These are phyloP conservation scores for Eremobia ochroleuca DNA, from an alignment of 2,888 invertebrate genomes.

Conservation along the genomic window DNA sequence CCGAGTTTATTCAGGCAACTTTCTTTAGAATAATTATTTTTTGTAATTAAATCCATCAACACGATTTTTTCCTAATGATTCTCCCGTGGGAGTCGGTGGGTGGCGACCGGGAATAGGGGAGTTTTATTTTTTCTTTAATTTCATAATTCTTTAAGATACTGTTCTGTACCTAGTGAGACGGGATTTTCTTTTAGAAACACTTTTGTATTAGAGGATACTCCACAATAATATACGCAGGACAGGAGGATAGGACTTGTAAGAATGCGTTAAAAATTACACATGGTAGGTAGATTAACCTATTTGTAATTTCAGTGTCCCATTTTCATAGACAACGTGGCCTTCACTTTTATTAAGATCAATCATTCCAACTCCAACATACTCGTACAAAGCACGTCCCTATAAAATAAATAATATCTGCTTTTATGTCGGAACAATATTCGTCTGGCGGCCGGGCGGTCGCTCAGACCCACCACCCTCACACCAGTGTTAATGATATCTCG, in stretches of 20 bases:
- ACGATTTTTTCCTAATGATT: conserved; percentile 91
- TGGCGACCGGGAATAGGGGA: conserved; percentile 73
- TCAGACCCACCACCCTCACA: conserved; percentile 69
- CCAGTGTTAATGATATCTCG: conserved; percentile 90
- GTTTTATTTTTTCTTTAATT: conserved; percentile 82
- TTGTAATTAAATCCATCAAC: conserved; percentile 92
- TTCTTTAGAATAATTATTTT: conserved; percentile 91
- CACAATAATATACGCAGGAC: too few relatives aligned
- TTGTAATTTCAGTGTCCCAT: background rate
- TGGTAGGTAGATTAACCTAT: background rate
- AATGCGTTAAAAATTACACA: background rate
- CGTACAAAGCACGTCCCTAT: background rate
- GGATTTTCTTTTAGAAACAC: background rate
- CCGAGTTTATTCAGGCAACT: conserved; percentile 90
- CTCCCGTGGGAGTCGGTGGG: conserved; percentile 84
- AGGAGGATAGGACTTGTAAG: background rate
- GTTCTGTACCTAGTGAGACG: background rate
- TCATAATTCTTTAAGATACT: conserved; percentile 71
- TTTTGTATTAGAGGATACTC: background rate
- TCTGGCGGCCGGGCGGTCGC: conserved; percentile 53
- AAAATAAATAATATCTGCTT: conserved; percentile 37
- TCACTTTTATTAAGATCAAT: conserved; percentile 14
- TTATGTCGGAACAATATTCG: conserved; percentile 46
- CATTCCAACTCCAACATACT: conserved; percentile 3
- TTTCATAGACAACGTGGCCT: background rate